A percentile compares a stretch with the other conserved stretches of the same genome.
Conservation (phyloP, 92 coral and sea anemone species). For the Zoanthus gigantus region DNA sequence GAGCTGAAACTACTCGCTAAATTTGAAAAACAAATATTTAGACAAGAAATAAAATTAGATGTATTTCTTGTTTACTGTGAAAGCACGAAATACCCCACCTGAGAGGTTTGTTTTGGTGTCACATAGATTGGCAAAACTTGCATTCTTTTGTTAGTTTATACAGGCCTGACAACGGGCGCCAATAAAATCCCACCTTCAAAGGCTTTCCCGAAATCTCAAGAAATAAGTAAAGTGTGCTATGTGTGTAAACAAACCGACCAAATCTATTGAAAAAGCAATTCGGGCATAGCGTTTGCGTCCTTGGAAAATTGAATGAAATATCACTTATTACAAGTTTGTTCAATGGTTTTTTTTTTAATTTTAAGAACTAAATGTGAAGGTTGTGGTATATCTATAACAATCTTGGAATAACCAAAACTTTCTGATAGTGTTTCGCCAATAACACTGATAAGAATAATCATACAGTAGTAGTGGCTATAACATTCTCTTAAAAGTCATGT, state of each 20-base stretch:
- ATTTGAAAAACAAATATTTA: conserved; percentile 13
- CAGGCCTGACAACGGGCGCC: conserved; percentile 26
- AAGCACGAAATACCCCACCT: conserved; percentile 27
- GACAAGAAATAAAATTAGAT: neutral
- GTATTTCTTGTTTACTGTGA: neutral
- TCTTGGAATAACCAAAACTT: conserved; percentile 35
- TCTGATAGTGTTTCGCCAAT: conserved; percentile 44
- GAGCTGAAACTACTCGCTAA: conserved; percentile 1
- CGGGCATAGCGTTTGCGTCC: neutral
- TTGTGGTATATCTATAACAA: conserved; percentile 32
- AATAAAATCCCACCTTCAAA: conserved; percentile 13
- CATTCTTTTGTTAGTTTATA: conserved; percentile 31
- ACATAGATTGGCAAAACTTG: conserved; percentile 44
- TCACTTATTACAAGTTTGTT: conserved; percentile 10
- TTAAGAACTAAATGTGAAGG: conserved; percentile 35
- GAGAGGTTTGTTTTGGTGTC: conserved; percentile 4
- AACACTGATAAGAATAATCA: neutral
- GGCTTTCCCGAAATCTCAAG: conserved; percentile 14
- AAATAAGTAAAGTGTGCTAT: neutral
- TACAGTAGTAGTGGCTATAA: neutral
- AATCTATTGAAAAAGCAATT: neutral
- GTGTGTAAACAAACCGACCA: neutral
- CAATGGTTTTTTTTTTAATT: conserved; percentile 22
- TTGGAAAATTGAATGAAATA: conserved; percentile 10
- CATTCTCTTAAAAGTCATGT: conserved; percentile 6